Evolutionary conservation across 2,888 invertebrate species (phyloP).

Genomic region (Sphaeridia pumilis): DNA sequence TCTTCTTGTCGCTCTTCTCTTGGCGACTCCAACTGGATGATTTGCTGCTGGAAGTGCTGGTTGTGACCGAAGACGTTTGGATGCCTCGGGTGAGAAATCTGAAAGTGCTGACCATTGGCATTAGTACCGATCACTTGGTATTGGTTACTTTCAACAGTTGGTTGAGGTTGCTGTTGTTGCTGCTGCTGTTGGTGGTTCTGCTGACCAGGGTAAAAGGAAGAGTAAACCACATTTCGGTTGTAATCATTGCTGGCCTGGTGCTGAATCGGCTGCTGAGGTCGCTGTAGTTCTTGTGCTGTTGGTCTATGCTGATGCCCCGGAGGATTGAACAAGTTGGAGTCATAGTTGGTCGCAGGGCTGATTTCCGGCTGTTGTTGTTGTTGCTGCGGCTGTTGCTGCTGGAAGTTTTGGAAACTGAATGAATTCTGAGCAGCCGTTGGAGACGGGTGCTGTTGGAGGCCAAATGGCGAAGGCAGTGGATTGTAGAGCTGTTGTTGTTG

Average conservation of each 20-base stretch:
- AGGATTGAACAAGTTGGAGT: neutral
- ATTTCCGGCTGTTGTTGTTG: constrained; percentile 8
- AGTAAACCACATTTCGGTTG: neutral
- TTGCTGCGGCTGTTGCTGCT: constrained; percentile 6
- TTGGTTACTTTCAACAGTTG: neutral
- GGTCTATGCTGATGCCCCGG: constrained; percentile 10
- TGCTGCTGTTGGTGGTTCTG: constrained; percentile 16
- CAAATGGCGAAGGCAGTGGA: neutral
- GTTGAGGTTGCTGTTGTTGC: constrained; percentile 4
- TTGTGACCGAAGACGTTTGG: constrained; percentile 32
- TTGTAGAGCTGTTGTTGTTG: constrained; percentile 5
- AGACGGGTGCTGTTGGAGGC: constrained; percentile 11
- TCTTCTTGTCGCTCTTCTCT: neutral
- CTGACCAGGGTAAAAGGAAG: too few species aligned
- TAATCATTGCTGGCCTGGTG: too few species aligned
- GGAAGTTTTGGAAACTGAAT: constrained; percentile 10
- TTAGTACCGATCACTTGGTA: neutral
- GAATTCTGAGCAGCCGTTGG: constrained; percentile 13
- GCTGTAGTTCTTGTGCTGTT: constrained; percentile 5
- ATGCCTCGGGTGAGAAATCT: constrained; percentile 3
- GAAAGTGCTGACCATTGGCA: neutral
- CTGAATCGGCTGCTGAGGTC: constrained; percentile 4
- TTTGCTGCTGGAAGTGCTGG: constrained; percentile 27
- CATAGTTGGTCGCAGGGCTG: neutral
- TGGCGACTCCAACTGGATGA: constrained; percentile 19